Evolutionary conservation across 2,113 vertebrate genomes (phyloP), one percentile per base, ranked within the genome.

Genomic region (Apteryx owenii): DNA sequence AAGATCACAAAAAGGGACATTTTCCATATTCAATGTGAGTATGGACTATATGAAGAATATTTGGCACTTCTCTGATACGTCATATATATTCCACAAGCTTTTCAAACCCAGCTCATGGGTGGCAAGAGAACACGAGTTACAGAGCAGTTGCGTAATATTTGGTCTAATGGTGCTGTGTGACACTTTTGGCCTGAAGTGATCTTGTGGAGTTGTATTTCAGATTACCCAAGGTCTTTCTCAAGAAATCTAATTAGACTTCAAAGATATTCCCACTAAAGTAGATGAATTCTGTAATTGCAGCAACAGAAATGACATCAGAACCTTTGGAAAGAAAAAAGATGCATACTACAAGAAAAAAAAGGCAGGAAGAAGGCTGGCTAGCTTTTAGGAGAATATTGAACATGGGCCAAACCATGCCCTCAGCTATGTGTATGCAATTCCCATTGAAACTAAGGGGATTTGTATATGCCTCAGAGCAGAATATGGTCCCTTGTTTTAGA

Each of bases 181-280:
- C 26, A 42, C 46, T 92, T 87, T 58, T 91, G 68, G 84, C 91
- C 89, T 80, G 75, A 91, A 92, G 81, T 4, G 1, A 40, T 66
- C 44, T n/a, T 89, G 38, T 68, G 78, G 90, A 56, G 50, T 93
- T 79, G 51, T 84, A 81, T 81, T 96, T 85, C 81, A 80, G 48
- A 85, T 91, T 96, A 93, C 6, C 77, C 38, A 2, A 79, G 75
- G 73, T 95, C 54, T 95, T 95, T 95, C 84, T 91, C 48, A 95
- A 95, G 89, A 93, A 95, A 93, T 77, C 50, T 95, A 89, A 92
- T 95, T 95, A 95, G 78, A 88, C 81, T 94, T 97, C 94, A 95
- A 88, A 94, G 89, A 88, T 81, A 64, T 97, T 95, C 81, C 89
- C 58, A 85, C 73, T 94, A 82, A 93, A 89, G 3, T 26, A 58